Base-by-base conservation (phyloP, 2,888 invertebrate species). In the Athalia circularis region DNA sequence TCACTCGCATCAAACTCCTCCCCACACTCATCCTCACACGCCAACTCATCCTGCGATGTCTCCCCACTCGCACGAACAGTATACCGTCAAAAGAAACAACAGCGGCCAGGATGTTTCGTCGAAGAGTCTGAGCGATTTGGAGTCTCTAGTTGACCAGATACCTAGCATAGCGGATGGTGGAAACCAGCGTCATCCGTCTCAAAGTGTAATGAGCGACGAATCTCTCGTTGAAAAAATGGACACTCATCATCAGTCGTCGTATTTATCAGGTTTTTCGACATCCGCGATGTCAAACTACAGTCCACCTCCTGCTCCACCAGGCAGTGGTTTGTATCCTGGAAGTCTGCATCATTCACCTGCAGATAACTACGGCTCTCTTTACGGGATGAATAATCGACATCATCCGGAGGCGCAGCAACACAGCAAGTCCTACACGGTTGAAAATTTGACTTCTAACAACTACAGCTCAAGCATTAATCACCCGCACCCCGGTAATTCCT, bases 91-190 rank as follows among this genome's bases (percentile, higher is more conserved):
- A 80, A 86, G 88, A 79, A 87, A 84, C 75, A 80, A 86, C 61
- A 72, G 75, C 13, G 87, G 88, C 61, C 95, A 95, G 87, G 96
- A 96, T 91, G 95, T 96, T 54, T 94, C 96, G n/a, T 95, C 96
- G 48, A 96, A 96, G 89, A 96, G 96, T 85, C 92, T 96, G 68
- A 96, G 96, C 15, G 97, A 97, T 29, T 92, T 97, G 67, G 97
- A 97, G 90, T 97, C 96, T 62, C 92, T 97, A 68, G 97, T 97
- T 82, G 97, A 97, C 91, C 97, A 97, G 92, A 97, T 97, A 90
- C 97, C 97, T 74, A 95, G 96, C 85, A 95, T 96, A 90, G 94
- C 95, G 78, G 96, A 96, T 85, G 95, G 94, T 7, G 89, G 88
- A 0, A 87, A 83, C 43, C 89, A 89, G 61, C 86, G 90, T 3